These are phyloP conservation scores for Netelia fuscicornis DNA, from an alignment of 2,888 invertebrate genomes.

Conservation along the genomic window DNA sequence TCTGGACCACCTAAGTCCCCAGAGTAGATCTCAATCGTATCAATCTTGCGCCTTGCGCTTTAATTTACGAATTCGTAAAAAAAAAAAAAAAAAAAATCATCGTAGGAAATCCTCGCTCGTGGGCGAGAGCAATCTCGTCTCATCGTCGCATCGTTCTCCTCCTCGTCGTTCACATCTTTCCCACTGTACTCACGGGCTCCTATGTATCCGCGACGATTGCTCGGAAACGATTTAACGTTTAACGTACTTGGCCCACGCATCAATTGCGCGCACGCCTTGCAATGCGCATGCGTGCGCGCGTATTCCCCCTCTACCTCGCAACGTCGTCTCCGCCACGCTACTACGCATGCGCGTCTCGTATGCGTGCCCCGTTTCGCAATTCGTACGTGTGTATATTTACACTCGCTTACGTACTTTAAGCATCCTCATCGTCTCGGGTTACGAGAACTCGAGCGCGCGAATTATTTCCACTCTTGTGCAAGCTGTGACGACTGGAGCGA, in stretches of 20 bases:
- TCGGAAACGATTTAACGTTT: constrained; percentile 77
- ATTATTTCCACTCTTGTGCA: constrained; percentile 56
- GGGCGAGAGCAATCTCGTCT: constrained; percentile 75
- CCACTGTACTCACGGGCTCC: constrained; percentile 55
- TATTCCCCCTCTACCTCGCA: neutral
- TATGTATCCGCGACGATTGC: constrained; percentile 73
- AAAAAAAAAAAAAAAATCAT: neutral
- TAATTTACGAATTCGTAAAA: constrained; percentile 27
- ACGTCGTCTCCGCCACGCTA: neutral
- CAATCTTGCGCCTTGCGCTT: neutral
- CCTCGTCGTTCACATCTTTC: constrained; percentile 23
- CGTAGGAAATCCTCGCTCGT: constrained; percentile 75
- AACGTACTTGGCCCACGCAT: constrained; percentile 77
- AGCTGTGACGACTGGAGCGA: constrained; percentile 35
- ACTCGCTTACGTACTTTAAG: constrained; percentile 31
- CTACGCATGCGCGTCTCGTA: neutral
- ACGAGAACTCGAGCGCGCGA: constrained; percentile 61
- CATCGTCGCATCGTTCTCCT: constrained; percentile 68
- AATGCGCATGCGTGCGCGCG: constrained; percentile 46
- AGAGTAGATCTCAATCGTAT: neutral
- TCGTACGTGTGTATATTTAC: constrained; percentile 5
- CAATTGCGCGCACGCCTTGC: constrained; percentile 66
- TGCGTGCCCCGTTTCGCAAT: constrained; percentile 18
- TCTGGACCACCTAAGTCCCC: neutral
- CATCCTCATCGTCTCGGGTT: constrained; percentile 61